Evolutionary conservation across 2,888 invertebrate genomes (phyloP).

Genomic region (Napeogenes inachia): DNA sequence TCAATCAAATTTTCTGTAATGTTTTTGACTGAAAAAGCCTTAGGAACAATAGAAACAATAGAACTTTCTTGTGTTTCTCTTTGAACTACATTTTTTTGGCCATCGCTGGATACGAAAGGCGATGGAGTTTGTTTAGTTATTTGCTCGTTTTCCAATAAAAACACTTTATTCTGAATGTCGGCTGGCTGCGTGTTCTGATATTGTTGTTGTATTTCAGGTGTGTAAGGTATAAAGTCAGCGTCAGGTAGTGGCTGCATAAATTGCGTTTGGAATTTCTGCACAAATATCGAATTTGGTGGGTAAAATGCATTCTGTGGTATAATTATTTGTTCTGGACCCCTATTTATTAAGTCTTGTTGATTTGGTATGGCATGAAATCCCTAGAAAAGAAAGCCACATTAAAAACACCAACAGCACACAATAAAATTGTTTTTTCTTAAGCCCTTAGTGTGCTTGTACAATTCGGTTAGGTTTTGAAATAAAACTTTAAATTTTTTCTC

Average conservation of each 20-base stretch:
- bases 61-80: constrained; percentile 61
- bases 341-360: constrained; percentile 54
- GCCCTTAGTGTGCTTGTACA: too few species aligned
- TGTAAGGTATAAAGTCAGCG: constrained; percentile 66
- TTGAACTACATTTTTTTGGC: constrained; percentile 56
- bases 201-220: constrained; percentile 45
- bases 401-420: not conserved
- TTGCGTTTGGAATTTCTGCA: constrained; percentile 67
- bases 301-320: constrained; percentile 67
- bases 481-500: not conserved
- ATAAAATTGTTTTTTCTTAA: not conserved
- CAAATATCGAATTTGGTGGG: constrained; percentile 70
- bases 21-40: constrained; percentile 44
- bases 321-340: constrained; percentile 57
- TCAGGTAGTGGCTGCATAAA: constrained; percentile 59
- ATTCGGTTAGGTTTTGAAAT: too few species aligned
- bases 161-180: constrained; percentile 40
- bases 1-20: constrained; percentile 47
- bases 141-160: constrained; percentile 56
- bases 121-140: constrained; percentile 46
- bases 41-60: constrained; percentile 52
- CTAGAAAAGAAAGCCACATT: constrained; percentile 35
- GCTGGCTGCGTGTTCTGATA: constrained; percentile 31
- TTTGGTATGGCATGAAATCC: constrained; percentile 49
- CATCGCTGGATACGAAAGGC: constrained; percentile 44